Evolutionary conservation across 2,113 vertebrate genomes (phyloP), one percentile per base, ranked within the genome.

Genomic region (Spea multiplicata): DNA sequence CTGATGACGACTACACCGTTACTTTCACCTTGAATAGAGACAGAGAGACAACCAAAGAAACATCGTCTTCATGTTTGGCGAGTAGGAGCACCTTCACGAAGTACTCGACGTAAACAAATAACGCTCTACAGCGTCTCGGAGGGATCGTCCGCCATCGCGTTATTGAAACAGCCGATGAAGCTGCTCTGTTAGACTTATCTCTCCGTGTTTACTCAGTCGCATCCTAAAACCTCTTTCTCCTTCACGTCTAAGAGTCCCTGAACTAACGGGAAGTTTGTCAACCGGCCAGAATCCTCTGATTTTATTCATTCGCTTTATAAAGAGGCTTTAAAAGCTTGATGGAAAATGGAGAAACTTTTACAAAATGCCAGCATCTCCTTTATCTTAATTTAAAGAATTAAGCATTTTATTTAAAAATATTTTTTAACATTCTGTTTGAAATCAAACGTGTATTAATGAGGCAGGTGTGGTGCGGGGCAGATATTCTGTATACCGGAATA

Each of bases 151-250:
- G 8, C 48, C 16, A 0, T 46, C 0, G 0, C 45, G 74, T 78
- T 86, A 82, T 83, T 83, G 81, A 77, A 17, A 83, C 81, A 87
- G 47, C 64, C 68, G 10, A 61, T 12, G 66, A 69, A 57, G 74
- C 30, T 64, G 13, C 61, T 66, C 73, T 83, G 85, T 83, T 82
- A 53, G 16, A 0, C 66, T 69, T 75, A 62, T 84, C 87, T 89
- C 89, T 90, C 89, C 3, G 75, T 68, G 85, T 88, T 89, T 90
- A 82, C 8, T 84, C 88, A 90, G 89, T 45, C 0, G 5, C 46
- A 71, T 78, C 74, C 57, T 30, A 0, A 30, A 6, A 47, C 12
- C 5, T 3, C 81, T 75, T 4, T 3, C 81, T 75, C 61, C 0
- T 1, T 75, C 77, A 73, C 61, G 4, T 64, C 8, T 64, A 64